phyloP scores from a whole-genome alignment of 2,888 invertebrate genomes.

The Acleris holmiana region DNA sequence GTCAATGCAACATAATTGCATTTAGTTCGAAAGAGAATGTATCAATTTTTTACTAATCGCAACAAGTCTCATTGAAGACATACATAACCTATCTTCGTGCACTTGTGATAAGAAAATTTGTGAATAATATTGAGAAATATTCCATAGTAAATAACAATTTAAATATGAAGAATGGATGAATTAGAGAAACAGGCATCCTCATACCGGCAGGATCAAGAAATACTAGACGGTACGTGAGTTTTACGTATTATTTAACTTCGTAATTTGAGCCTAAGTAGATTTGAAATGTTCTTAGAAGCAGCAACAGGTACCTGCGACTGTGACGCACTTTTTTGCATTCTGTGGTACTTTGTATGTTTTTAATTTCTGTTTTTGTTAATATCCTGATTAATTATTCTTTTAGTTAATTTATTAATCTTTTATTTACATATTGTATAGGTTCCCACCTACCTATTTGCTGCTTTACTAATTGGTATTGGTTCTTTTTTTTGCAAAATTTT shows the following conservation, averaged over 20 bases:
- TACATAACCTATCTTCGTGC: conserved; percentile 39
- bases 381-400: background rate
- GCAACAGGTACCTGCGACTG: conserved; percentile 37
- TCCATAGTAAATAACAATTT: conserved; percentile 58
- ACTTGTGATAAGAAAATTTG: conserved; percentile 54
- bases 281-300: conserved; percentile 42
- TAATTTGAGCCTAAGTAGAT: conserved; percentile 53
- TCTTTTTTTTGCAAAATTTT: too few relatives aligned
- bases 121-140: conserved; percentile 56
- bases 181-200: conserved; percentile 74
- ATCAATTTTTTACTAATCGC: conserved; percentile 15
- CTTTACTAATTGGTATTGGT: too few relatives aligned
- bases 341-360: conserved; percentile 15
- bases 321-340: conserved; percentile 37
- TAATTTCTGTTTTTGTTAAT: conserved; percentile 38
- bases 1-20: background rate
- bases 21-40: background rate
- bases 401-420: background rate
- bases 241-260: conserved; percentile 46
- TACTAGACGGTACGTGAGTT: conserved; percentile 71
- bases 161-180: conserved; percentile 84
- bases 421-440: background rate
- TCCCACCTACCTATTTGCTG: too few relatives aligned
- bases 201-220: conserved; percentile 78
- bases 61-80: conserved; percentile 22